Evolutionary conservation across 2,797 vertebrate genomes (phyloP).

Genomic region (Arnoldichthys spilopterus): DNA sequence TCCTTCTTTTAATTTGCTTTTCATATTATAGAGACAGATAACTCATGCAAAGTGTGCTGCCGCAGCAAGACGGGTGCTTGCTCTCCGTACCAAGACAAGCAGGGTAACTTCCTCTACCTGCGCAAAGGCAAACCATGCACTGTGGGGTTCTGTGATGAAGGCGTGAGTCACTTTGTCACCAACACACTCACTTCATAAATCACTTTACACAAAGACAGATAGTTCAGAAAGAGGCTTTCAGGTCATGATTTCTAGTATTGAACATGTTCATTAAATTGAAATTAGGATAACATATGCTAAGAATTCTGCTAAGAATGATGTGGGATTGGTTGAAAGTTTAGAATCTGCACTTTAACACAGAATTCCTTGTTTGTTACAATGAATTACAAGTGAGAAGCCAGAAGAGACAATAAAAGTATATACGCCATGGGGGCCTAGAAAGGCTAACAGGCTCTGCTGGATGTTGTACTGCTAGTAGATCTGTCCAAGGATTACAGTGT

Average conservation of each 20-base stretch:
- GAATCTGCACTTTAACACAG: too few species aligned
- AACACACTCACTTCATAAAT: background rate
- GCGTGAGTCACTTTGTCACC: slow-evolving; percentile 72
- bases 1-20: background rate
- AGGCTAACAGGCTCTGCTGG: too few species aligned
- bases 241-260: background rate
- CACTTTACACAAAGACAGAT: background rate
- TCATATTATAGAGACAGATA: slow-evolving; percentile 73
- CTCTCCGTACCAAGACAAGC: slow-evolving; percentile 72
- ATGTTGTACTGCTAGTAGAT: too few species aligned
- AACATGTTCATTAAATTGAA: too few species aligned
- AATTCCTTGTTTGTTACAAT: too few species aligned
- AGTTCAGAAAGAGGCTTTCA: background rate
- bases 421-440: too few species aligned
- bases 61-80: slow-evolving; percentile 76
- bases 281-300: too few species aligned
- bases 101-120: slow-evolving; percentile 81
- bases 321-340: too few species aligned
- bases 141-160: slow-evolving; percentile 92
- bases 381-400: too few species aligned
- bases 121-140: slow-evolving; percentile 96
- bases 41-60: slow-evolving; percentile 94
- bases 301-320: too few species aligned
- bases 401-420: too few species aligned
- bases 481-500: too few species aligned